phyloP scores from a whole-genome alignment of 2,797 vertebrate genomes.

The Rhinoraja longicauda region DNA sequence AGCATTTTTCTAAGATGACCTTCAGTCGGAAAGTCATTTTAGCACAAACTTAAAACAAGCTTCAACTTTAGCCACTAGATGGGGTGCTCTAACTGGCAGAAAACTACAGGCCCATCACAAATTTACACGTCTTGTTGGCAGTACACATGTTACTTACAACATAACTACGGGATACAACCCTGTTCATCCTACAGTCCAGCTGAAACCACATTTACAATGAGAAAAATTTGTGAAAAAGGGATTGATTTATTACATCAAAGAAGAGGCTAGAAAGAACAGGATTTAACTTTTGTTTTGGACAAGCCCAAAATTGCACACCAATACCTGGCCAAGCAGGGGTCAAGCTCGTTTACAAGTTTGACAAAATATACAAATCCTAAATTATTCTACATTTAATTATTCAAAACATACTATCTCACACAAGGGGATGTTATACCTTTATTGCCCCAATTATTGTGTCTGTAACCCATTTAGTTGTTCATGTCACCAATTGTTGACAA shows the following conservation, averaged over 20 bases:
- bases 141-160: background rate
- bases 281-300: background rate
- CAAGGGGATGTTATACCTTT: background rate
- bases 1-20: background rate
- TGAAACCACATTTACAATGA: background rate
- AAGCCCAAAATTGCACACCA: background rate
- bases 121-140: background rate
- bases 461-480: background rate
- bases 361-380: background rate
- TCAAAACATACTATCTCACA: background rate
- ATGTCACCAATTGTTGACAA: background rate
- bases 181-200: background rate
- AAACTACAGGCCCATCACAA: background rate
- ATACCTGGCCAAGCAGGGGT: background rate
- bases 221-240: background rate
- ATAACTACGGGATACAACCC: background rate
- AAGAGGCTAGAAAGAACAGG: background rate
- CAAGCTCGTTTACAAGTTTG: background rate
- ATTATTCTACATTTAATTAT: background rate
- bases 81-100: background rate
- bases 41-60: background rate
- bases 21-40: background rate
- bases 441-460: background rate
- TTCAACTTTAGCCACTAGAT: slow-evolving; percentile 3
- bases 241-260: background rate